Base-by-base conservation (phyloP, 1,140 invertebrate genomes). In the Drosophila kohkoa region DNA sequence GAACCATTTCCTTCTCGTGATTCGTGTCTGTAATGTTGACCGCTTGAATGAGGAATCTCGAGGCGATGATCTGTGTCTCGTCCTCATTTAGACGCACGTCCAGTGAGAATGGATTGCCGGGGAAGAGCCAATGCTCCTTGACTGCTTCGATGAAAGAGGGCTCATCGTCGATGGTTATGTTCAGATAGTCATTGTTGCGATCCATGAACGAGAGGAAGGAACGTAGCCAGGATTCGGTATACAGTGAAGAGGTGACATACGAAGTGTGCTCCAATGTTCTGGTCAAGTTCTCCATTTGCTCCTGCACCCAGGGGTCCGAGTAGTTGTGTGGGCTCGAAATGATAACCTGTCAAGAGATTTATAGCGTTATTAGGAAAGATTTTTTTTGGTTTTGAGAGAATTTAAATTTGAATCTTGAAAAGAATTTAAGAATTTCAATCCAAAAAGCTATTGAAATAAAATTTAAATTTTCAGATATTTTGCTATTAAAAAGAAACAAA, bases 221-320 rank as follows among this genome's bases (percentile, higher is more conserved):
- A 63, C 97, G 93, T 1, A 99, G 91, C 98, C 98, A 99, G 1
- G 97, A 98, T 92, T 98, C 97, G 0, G 97, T 98, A 85, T 98
- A 98, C 0, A 97, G 90, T 0, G 96, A 95, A 8, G 94, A 94
- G 2, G 95, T 95, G 30, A 98, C 96, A 90, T 96, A 98, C 0
- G 95, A 94, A 0, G 96, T 97, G 52, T 95, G 95, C 91, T 99
- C 98, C 73, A 99, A 94, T 15, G 94, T 95, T 58, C 95, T 94
- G 0, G 97, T 96, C 35, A 99, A 93, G 32, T 95, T 94, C 92
- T 98, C 97, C 20, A 99, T 94, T 91, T 96, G 94, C 8, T 95
- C 82, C 90, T 98, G 97, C 0, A 97, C 94, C 49, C 93, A 87
- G 1, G 95, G 95, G 91, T 98, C 95, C 6, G 97, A 97, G 93